These are phyloP conservation scores for Laspeyria flexula DNA, from an alignment of 2,888 invertebrate species.

Conservation along the genomic window DNA sequence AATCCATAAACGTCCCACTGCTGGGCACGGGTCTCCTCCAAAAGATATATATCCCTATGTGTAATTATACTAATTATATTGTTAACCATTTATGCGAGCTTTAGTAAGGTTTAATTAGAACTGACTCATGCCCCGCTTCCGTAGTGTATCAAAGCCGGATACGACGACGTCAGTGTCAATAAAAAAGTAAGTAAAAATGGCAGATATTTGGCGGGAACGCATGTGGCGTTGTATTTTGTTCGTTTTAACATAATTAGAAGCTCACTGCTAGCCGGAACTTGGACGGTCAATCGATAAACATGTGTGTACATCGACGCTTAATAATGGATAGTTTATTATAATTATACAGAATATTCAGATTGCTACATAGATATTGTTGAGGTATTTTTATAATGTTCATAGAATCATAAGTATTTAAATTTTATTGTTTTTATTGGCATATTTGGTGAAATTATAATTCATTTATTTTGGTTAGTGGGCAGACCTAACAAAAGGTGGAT, in stretches of 20 bases:
- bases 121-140: constrained; percentile 33
- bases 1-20: too few relatives aligned
- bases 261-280: constrained; percentile 64
- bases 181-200: constrained; percentile 37
- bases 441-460: too few relatives aligned
- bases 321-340: not conserved
- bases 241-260: constrained; percentile 52
- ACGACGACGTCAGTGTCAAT: constrained; percentile 32
- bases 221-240: constrained; percentile 28
- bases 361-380: too few relatives aligned
- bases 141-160: constrained; percentile 39
- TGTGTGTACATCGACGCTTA: constrained; percentile 29
- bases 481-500: too few relatives aligned
- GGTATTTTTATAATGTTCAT: not conserved
- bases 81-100: too few relatives aligned
- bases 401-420: too few relatives aligned
- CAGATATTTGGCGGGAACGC: constrained; percentile 30
- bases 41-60: not conserved
- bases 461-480: too few relatives aligned
- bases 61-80: too few relatives aligned
- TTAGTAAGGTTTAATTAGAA: constrained; percentile 11
- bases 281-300: constrained; percentile 38
- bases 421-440: too few relatives aligned
- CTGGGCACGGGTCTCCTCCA: too few relatives aligned
- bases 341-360: constrained; percentile 4